A percentile compares a stretch with the other conserved stretches of the same genome.
phyloP scores from a whole-genome alignment of 2,797 vertebrate species.

The Monodelphis domestica region DNA sequence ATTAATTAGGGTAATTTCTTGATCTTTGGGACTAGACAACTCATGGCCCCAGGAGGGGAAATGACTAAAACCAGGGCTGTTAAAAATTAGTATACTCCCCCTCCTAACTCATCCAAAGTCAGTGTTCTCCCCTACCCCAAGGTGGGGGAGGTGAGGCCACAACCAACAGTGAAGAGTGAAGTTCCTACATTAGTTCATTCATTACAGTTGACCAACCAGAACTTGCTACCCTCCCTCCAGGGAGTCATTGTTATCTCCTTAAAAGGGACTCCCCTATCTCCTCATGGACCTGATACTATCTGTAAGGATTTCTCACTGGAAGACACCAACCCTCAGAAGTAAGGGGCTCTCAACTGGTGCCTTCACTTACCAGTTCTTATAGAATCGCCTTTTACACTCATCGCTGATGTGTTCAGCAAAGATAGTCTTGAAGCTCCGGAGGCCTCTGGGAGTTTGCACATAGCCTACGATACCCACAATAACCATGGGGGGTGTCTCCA shows the following conservation, averaged over 20 bases:
- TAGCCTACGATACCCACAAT: slow-evolving; percentile 95
- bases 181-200: background rate
- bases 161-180: background rate
- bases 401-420: slow-evolving; percentile 97
- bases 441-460: slow-evolving; percentile 93
- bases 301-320: background rate
- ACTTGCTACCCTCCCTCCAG: background rate
- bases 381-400: slow-evolving; percentile 97
- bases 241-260: too few relatives aligned
- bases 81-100: too few relatives aligned
- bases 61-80: background rate
- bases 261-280: background rate
- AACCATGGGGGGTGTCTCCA: slow-evolving; percentile 97
- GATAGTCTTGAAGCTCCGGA: slow-evolving; percentile 96
- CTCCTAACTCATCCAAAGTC: too few relatives aligned
- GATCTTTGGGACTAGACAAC: fast-evolving
- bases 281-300: background rate
- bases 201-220: background rate
- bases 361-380: slow-evolving; percentile 95
- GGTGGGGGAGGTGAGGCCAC: too few relatives aligned
- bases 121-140: background rate
- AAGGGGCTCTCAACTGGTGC: background rate
- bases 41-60: background rate
- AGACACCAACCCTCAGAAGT: background rate
- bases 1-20: too few relatives aligned